Conservation (phyloP, 2,113 vertebrate genomes). For the Anguilla rostrata region DNA sequence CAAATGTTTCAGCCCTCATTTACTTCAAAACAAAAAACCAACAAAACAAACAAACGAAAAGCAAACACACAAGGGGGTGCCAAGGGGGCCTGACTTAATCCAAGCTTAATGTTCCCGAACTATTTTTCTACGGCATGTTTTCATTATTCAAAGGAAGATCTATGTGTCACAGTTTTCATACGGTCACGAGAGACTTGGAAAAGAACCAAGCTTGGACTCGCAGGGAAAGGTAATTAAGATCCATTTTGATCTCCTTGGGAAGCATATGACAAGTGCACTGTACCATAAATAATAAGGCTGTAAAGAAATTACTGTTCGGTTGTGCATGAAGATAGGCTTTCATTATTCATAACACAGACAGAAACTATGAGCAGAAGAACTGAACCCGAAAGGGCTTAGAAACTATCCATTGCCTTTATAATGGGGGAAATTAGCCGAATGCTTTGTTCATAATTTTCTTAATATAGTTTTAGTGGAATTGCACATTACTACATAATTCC, state of each 20-base stretch:
- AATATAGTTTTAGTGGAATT: too few species aligned
- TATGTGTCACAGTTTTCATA: neutral
- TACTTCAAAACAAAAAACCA: neutral
- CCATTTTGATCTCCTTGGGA: neutral
- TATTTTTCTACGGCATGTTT: neutral
- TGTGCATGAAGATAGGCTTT: neutral
- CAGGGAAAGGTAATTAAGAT: neutral
- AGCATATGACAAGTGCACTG: slow-evolving; percentile 6
- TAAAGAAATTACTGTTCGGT: neutral
- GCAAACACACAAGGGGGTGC: too few species aligned
- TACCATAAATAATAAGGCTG: neutral
- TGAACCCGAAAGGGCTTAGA: neutral
- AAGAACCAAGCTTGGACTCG: neutral
- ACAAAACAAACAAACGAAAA: neutral
- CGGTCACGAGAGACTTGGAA: neutral
- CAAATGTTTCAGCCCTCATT: neutral
- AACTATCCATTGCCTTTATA: too few species aligned
- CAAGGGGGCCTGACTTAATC: neutral
- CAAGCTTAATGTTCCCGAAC: neutral
- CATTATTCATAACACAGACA: neutral
- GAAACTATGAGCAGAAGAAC: neutral
- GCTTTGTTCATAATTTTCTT: too few species aligned
- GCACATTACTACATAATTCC: too few species aligned
- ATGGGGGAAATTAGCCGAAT: too few species aligned
- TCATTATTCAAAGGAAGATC: too few species aligned